A percentile compares a stretch with the other conserved stretches of the same genome.
These are phyloP conservation scores for Bombylius major DNA, from an alignment of 2,888 invertebrate genomes.

Conservation along the genomic window DNA sequence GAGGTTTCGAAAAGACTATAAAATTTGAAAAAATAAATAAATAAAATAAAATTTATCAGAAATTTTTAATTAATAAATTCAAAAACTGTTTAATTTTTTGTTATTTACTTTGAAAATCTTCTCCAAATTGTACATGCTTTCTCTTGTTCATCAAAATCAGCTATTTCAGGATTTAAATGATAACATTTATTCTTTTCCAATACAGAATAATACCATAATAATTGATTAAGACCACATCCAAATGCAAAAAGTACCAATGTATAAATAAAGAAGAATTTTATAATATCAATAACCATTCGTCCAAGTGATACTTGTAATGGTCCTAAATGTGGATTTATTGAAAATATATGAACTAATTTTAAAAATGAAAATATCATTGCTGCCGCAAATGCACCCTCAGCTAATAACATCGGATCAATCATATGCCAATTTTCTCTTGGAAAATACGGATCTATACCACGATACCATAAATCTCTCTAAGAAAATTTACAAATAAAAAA, in stretches of 20 bases:
- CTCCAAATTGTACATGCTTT: slow-evolving; percentile 78
- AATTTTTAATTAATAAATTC: background rate
- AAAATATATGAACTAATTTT: slow-evolving; percentile 93
- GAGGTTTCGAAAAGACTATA: slow-evolving; percentile 91
- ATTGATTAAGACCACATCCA: slow-evolving; percentile 89
- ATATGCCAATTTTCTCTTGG: slow-evolving; percentile 87
- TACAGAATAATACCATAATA: slow-evolving; percentile 87
- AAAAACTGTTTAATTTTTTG: background rate
- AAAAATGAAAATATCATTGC: slow-evolving; percentile 94
- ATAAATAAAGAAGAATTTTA: slow-evolving; percentile 94
- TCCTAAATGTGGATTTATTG: slow-evolving; percentile 91
- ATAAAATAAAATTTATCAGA: background rate
- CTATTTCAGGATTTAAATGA: slow-evolving; percentile 53
- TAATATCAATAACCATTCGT: slow-evolving; percentile 85
- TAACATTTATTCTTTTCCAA: slow-evolving; percentile 79
- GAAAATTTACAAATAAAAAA: background rate
- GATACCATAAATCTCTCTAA: slow-evolving; percentile 52
- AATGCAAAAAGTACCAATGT: slow-evolving; percentile 87
- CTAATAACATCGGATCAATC: slow-evolving; percentile 88
- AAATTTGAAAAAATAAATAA: slow-evolving; percentile 16
- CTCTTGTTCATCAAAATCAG: slow-evolving; percentile 74
- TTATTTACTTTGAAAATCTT: slow-evolving; percentile 68
- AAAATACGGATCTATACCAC: slow-evolving; percentile 66
- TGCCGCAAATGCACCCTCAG: slow-evolving; percentile 87
- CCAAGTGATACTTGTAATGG: slow-evolving; percentile 87